These are phyloP conservation scores for Eulimnadia texana DNA, from an alignment of 1,140 invertebrate genomes.

Conservation along the genomic window DNA sequence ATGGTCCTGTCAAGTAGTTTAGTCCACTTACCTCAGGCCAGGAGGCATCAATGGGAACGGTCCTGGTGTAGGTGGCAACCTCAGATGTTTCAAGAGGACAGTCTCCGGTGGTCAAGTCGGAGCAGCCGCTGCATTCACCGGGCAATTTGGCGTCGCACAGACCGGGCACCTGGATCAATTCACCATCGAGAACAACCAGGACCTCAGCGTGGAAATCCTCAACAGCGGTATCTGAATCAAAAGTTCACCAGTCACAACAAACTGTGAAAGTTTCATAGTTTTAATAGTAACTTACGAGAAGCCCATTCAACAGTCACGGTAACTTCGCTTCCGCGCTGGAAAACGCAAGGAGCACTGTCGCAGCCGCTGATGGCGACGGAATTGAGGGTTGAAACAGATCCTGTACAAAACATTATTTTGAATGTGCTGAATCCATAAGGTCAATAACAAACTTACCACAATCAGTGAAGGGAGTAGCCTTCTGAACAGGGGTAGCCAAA, in stretches of 20 bases:
- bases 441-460: not conserved
- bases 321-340: not conserved
- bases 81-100: not conserved
- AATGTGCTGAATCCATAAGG: not conserved
- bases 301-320: not conserved
- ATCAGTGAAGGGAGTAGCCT: not conserved
- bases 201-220: not conserved
- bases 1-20: no score
- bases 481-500: not conserved
- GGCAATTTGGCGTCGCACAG: not conserved
- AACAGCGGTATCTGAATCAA: not conserved
- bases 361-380: not conserved
- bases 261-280: not conserved
- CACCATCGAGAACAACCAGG: not conserved
- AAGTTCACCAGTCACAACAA: not conserved
- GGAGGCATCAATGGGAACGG: not conserved
- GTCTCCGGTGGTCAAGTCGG: not conserved
- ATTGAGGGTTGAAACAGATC: not conserved
- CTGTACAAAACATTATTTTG: not conserved
- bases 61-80: not conserved
- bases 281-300: not conserved
- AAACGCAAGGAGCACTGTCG: not conserved
- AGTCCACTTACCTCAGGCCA: not conserved
- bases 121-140: not conserved
- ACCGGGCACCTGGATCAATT: not conserved